phyloP scores from a whole-genome alignment of 1,140 invertebrate genomes.

The Bombus consobrinus region DNA sequence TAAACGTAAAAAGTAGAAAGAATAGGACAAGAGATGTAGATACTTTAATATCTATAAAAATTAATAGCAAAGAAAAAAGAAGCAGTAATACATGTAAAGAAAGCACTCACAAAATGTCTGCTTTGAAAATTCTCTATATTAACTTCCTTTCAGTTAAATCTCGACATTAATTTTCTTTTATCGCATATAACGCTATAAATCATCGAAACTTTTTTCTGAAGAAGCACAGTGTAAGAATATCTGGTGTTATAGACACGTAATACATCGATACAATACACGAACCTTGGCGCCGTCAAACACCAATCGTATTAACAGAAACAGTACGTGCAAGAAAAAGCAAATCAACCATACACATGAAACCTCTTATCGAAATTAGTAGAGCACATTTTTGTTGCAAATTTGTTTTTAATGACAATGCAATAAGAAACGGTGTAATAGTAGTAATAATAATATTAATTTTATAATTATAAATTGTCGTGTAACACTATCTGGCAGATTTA shows the following conservation, averaged over 20 bases:
- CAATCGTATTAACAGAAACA: conserved; percentile 37
- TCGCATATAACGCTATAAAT: conserved; percentile 47
- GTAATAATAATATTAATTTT: conserved; percentile 79
- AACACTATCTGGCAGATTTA: conserved; percentile 76
- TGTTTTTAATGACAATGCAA: conserved; percentile 81
- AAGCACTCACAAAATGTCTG: conserved; percentile 45
- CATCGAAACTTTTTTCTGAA: conserved; percentile 34
- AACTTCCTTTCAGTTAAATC: conserved; percentile 43
- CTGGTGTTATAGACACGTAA: conserved; percentile 44
- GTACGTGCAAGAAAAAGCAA: conserved; percentile 45
- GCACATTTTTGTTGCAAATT: conserved; percentile 72
- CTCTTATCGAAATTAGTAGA: conserved; percentile 64
- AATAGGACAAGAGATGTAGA: background rate
- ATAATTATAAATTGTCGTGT: conserved; percentile 78
- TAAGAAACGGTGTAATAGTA: conserved; percentile 81
- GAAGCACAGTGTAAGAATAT: conserved; percentile 53
- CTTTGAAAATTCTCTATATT: conserved; percentile 56
- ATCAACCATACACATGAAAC: conserved; percentile 35
- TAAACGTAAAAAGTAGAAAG: conserved; percentile 2
- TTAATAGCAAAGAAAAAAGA: conserved; percentile 31
- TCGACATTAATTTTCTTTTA: conserved; percentile 46
- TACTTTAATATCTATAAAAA: background rate
- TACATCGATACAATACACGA: conserved; percentile 53
- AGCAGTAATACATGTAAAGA: conserved; percentile 41
- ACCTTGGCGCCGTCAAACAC: conserved; percentile 42